These are phyloP conservation scores for Etheostoma perlongum DNA, from an alignment of 2,797 vertebrate species.

Conservation along the genomic window DNA sequence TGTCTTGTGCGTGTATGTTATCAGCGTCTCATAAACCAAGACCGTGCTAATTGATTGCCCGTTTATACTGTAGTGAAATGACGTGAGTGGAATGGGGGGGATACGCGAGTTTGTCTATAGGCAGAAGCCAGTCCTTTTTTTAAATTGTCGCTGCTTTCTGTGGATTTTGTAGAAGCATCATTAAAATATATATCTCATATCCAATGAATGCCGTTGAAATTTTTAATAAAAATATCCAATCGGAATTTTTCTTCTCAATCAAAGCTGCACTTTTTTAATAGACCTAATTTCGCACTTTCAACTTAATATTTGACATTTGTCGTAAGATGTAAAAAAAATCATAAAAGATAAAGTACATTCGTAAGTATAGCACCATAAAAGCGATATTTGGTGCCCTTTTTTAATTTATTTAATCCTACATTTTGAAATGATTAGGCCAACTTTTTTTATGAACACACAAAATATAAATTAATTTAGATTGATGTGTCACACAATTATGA, in stretches of 20 bases:
- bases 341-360: background rate
- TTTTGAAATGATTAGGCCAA: background rate
- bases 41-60: slow-evolving; percentile 62
- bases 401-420: background rate
- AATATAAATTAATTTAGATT: background rate
- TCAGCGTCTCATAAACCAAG: slow-evolving; percentile 70
- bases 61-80: slow-evolving; percentile 46
- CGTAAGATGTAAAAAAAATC: background rate
- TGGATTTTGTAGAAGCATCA: background rate
- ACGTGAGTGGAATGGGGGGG: slow-evolving; percentile 27
- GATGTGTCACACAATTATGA: background rate
- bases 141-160: slow-evolving; percentile 6
- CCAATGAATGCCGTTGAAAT: background rate
- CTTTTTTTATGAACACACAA: background rate
- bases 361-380: background rate
- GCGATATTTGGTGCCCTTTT: background rate
- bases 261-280: background rate
- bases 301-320: background rate
- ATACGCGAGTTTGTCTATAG: slow-evolving; percentile 31
- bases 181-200: background rate
- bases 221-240: slow-evolving; percentile 3
- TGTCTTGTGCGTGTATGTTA: slow-evolving; percentile 52
- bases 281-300: background rate
- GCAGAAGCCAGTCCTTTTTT: slow-evolving; percentile 5
- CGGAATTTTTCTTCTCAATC: background rate